These are phyloP conservation scores for Campopleginae sp. DNA, from an alignment of 2,888 invertebrate species.

Conservation along the genomic window DNA sequence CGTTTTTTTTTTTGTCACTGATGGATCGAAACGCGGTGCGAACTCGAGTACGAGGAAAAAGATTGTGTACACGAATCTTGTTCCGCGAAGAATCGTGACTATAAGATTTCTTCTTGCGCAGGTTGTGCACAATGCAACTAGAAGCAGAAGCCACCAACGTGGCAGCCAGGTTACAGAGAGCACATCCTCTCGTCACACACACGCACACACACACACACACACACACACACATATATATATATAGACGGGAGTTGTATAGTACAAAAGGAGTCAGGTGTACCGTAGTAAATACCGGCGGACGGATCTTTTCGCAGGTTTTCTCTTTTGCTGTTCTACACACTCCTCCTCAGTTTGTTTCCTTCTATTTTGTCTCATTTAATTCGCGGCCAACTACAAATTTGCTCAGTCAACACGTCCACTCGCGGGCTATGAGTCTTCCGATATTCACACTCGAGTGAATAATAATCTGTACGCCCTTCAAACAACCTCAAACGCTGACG, in stretches of 20 bases:
- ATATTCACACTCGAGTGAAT: constrained; percentile 34
- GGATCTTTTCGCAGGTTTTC: constrained; percentile 55
- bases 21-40: no score
- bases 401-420: constrained; percentile 44
- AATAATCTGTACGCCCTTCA: constrained; percentile 38
- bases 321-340: background rate
- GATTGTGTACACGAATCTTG: constrained; percentile 42
- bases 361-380: constrained; percentile 52
- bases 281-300: constrained; percentile 62
- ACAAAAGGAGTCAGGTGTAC: constrained; percentile 63
- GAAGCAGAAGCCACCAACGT: constrained; percentile 31
- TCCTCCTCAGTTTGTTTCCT: background rate
- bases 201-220: background rate
- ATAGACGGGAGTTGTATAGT: constrained; percentile 23
- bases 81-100: constrained; percentile 65
- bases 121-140: constrained; percentile 33
- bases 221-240: background rate
- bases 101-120: constrained; percentile 30
- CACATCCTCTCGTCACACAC: constrained; percentile 8
- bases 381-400: constrained; percentile 62
- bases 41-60: background rate
- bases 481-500: background rate
- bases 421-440: constrained; percentile 18
- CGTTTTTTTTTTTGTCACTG: no score
- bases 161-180: constrained; percentile 45